Conservation (phyloP, 1,140 invertebrate species). For the Mylabris phalerata region DNA sequence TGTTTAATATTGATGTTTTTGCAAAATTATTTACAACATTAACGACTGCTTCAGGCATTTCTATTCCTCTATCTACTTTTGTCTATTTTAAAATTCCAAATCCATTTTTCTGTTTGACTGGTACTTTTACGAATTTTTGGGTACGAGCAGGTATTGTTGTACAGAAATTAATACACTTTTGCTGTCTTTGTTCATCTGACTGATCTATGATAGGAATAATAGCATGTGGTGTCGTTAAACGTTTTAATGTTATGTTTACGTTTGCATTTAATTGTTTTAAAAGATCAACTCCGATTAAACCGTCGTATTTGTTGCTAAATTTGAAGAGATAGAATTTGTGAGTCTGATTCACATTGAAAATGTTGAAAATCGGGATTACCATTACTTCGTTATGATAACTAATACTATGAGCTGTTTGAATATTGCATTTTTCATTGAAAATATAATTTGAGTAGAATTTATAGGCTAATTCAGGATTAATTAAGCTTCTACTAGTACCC, state of each 20-base stretch:
- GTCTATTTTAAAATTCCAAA: slow-evolving; percentile 11
- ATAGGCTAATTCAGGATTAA: slow-evolving; percentile 11
- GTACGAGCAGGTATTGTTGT: slow-evolving; percentile 1
- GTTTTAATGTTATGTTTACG: not conserved
- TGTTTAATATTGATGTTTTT: slow-evolving; percentile 13
- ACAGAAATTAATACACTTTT: not conserved
- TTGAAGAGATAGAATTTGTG: slow-evolving; percentile 19
- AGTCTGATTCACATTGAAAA: not conserved
- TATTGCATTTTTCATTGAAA: slow-evolving; percentile 8
- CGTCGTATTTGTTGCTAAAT: slow-evolving; percentile 2
- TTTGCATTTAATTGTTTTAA: slow-evolving; percentile 3
- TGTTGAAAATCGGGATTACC: slow-evolving; percentile 1
- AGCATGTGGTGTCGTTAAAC: not conserved
- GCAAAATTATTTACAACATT: slow-evolving; percentile 12
- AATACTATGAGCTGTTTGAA: slow-evolving; percentile 17
- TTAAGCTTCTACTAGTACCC: slow-evolving; percentile 15
- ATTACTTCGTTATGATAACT: slow-evolving; percentile 13
- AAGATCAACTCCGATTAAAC: slow-evolving; percentile 7
- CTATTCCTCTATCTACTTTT: slow-evolving; percentile 1
- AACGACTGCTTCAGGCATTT: slow-evolving; percentile 15
- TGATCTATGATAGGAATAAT: slow-evolving; percentile 6
- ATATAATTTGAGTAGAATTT: slow-evolving; percentile 3
- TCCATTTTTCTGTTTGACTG: slow-evolving; percentile 8
- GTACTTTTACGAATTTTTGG: slow-evolving; percentile 13
- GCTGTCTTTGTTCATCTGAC: not conserved